Evolutionary conservation across 2,113 vertebrate genomes (phyloP), one percentile per base, ranked within the genome.

Genomic region (Penelope pileata): DNA sequence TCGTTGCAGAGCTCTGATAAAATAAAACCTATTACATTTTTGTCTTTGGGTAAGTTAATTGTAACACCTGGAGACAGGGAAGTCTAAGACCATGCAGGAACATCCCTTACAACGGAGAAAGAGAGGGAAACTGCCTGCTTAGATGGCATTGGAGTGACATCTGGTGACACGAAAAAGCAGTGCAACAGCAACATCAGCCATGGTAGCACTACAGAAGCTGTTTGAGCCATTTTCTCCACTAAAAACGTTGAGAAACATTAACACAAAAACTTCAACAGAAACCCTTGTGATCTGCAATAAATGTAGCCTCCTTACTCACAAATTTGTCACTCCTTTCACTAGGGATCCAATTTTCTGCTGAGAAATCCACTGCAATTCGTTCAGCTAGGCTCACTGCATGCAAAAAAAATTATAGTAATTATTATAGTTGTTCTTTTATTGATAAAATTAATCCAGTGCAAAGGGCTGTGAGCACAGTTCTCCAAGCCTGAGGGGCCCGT

Each of bases 61-160:
- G 12, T 26, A 53, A 21, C 12, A 43, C 12, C n/a, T 47, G 4
- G 1, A 34, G 15, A 18, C 11, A 26, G 1, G 2, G 10, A 83
- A 16, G 8, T 13, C 14, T 7, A 69, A 53, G 5, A 77, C 16
- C 6, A n/a, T 32, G 13, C 16, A 13, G 22, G 38, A 78, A 34
- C 4, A 9, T 2, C 34, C 62, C 53, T 50, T n/a, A 11, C 32
- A 16, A 24, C 1, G 8, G 8, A 48, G 32, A 56, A 80, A 53
- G 12, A 21, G 32, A 38, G 0, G 1, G 38, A 26, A 68, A 1
- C 2, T 22, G 21, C n/a, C 14, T 48, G 22, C 12, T 68, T 83
- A 7, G 30, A 47, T 67, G 76, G 91, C 14, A 50, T 69, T 62
- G 74, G 83, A 72, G 45, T 12, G 95, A 88, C 97, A 95, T 63